Evolutionary conservation across 2,888 invertebrate species (phyloP).

Genomic region (Pheosia gnoma): DNA sequence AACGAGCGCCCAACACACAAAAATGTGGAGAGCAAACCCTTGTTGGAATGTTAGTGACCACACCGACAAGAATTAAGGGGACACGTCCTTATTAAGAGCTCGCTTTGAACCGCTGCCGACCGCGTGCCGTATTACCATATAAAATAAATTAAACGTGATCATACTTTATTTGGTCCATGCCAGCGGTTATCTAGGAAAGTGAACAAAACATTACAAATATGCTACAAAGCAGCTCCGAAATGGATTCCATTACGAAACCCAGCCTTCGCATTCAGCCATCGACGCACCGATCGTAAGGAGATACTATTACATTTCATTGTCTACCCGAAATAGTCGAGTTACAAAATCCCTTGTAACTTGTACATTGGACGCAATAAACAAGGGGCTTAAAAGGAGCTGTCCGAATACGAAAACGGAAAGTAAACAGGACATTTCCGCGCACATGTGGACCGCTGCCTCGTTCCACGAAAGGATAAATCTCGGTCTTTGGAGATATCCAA

Average conservation of each 20-base stretch:
- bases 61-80: conserved; percentile 60
- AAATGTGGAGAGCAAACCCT: conserved; percentile 75
- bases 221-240: conserved; percentile 38
- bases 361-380: conserved; percentile 62
- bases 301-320: conserved; percentile 57
- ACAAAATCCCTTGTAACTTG: conserved; percentile 68
- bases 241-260: conserved; percentile 49
- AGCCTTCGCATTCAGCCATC: conserved; percentile 41
- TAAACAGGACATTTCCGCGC: conserved; percentile 74
- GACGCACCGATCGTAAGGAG: conserved; percentile 52
- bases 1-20: conserved; percentile 64
- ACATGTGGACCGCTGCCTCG: conserved; percentile 52
- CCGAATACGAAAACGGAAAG: conserved; percentile 68
- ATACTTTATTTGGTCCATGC: conserved; percentile 38
- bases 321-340: conserved; percentile 62
- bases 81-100: conserved; percentile 72
- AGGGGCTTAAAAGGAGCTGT: conserved; percentile 68
- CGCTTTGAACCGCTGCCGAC: conserved; percentile 61
- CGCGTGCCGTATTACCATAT: conserved; percentile 65
- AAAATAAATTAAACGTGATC: conserved; percentile 57
- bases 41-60: conserved; percentile 74
- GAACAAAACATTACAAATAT: conserved; percentile 42
- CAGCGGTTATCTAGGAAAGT: conserved; percentile 31
- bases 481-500: conserved; percentile 50
- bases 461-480: conserved; percentile 54